phyloP scores from a whole-genome alignment of 1,140 invertebrate genomes.

The Cyclargus thomasi region DNA sequence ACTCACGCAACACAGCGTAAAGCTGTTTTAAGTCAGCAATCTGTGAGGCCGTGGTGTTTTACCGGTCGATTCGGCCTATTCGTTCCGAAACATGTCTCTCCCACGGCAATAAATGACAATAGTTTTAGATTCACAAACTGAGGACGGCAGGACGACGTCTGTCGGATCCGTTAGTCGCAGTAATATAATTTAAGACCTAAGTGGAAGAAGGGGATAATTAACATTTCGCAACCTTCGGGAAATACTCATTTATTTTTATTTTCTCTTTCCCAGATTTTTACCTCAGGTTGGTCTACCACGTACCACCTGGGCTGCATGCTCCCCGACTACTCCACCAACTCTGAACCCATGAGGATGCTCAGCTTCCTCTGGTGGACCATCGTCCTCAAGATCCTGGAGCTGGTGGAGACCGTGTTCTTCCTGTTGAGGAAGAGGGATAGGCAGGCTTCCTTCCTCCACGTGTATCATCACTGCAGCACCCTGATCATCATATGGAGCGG shows the following conservation, averaged over 20 bases:
- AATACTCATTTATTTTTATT: not conserved
- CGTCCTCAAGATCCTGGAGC: constrained; percentile 55
- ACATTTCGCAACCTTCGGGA: too few species aligned
- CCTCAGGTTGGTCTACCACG: constrained; percentile 69
- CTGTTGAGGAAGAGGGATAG: constrained; percentile 82
- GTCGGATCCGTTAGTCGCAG: too few species aligned
- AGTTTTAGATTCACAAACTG: too few species aligned
- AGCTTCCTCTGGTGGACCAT: constrained; percentile 68
- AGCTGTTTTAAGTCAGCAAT: too few species aligned
- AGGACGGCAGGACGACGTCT: too few species aligned
- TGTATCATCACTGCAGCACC: constrained; percentile 83
- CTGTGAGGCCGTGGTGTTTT: too few species aligned
- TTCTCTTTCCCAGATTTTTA: constrained; percentile 51
- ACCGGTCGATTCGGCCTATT: too few species aligned
- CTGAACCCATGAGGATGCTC: constrained; percentile 79
- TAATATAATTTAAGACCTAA: too few species aligned
- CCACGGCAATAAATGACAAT: too few species aligned
- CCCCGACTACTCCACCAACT: constrained; percentile 80
- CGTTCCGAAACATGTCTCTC: too few species aligned
- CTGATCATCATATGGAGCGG: constrained; percentile 82
- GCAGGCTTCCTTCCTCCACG: constrained; percentile 83
- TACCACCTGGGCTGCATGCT: constrained; percentile 83
- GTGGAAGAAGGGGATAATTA: too few species aligned
- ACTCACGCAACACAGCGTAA: too few species aligned
- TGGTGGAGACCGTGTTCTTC: constrained; percentile 77